Evolutionary conservation across 2,888 invertebrate genomes (phyloP).

Genomic region (Cerastoderma edule): DNA sequence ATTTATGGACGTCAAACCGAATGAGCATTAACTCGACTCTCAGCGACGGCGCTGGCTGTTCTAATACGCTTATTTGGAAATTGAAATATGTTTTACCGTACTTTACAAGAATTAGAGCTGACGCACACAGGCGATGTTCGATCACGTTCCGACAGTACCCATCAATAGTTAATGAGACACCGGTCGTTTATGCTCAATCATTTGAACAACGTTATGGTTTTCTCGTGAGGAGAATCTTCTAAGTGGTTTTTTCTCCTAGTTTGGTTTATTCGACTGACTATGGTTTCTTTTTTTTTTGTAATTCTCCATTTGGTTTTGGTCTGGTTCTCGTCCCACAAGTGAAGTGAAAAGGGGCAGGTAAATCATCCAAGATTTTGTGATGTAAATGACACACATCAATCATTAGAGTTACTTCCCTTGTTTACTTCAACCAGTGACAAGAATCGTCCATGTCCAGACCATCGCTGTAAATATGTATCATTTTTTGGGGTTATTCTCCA

Average conservation of each 20-base stretch:
- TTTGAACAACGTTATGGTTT: conserved; percentile 36
- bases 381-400: too few species aligned
- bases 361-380: too few species aligned
- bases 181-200: conserved; percentile 38
- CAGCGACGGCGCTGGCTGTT: conserved; percentile 31
- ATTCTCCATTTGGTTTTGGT: background rate
- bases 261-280: too few species aligned
- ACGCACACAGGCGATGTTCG: conserved; percentile 44
- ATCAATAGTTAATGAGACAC: conserved; percentile 57
- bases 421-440: too few species aligned
- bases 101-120: conserved; percentile 48
- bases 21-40: conserved; percentile 53
- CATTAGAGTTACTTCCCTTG: too few species aligned
- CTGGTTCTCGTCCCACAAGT: too few species aligned
- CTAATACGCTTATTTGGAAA: conserved; percentile 60
- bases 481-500: too few species aligned
- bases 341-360: too few species aligned
- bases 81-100: conserved; percentile 59
- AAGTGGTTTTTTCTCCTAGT: conserved; percentile 18
- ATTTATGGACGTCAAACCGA: conserved; percentile 54
- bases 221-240: conserved; percentile 11
- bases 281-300: background rate
- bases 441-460: too few species aligned
- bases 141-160: conserved; percentile 34
- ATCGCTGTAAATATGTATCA: too few species aligned